A percentile compares a stretch with the other conserved stretches of the same genome.
Conservation (phyloP, 2,113 vertebrate genomes). For the Heterocephalus glaber region DNA sequence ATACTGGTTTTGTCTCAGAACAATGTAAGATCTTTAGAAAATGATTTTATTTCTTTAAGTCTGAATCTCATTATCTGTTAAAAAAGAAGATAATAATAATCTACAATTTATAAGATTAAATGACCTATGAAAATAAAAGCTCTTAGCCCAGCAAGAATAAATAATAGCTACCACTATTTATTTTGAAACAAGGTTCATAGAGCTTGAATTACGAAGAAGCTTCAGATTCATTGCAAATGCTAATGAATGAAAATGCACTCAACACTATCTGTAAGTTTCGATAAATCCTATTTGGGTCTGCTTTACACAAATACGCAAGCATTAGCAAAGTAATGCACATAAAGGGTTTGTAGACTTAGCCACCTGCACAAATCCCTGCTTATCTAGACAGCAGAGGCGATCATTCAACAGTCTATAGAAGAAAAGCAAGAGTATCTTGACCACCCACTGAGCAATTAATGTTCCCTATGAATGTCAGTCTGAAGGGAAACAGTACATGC, state of each 20-base stretch:
- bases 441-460: neutral
- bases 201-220: neutral
- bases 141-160: slow-evolving; percentile 2
- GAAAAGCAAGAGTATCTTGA: neutral
- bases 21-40: neutral
- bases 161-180: neutral
- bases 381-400: neutral
- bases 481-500: neutral
- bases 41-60: slow-evolving; percentile 16
- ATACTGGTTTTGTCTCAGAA: neutral
- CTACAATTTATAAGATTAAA: neutral
- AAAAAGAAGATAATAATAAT: slow-evolving; percentile 11
- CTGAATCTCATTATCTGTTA: slow-evolving; percentile 36
- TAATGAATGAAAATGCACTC: slow-evolving; percentile 6
- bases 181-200: slow-evolving; percentile 29
- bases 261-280: neutral
- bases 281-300: neutral
- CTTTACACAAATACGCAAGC: slow-evolving; percentile 22
- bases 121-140: slow-evolving; percentile 11
- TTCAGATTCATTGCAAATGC: slow-evolving; percentile 38
- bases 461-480: neutral
- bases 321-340: neutral
- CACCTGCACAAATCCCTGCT: neutral
- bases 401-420: neutral
- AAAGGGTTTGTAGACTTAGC: neutral